Evolutionary conservation across 2,113 vertebrate species (phyloP).

Genomic region (Bettongia penicillata): DNA sequence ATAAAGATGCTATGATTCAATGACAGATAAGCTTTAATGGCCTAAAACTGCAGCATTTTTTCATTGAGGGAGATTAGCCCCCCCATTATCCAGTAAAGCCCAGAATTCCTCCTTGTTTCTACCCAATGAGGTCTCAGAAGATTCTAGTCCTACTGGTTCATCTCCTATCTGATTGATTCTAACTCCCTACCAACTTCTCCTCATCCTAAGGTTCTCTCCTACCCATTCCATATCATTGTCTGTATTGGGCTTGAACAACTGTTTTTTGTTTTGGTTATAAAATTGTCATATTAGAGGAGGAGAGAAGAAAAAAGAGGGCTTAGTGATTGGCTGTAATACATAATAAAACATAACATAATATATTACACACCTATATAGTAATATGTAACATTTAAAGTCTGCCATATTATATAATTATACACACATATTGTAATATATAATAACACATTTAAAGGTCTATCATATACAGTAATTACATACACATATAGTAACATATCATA

Average conservation of each 20-base stretch:
- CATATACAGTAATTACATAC: too few species aligned
- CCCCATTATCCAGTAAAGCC: background rate
- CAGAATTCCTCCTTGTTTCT: background rate
- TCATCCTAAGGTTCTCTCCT: background rate
- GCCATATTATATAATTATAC: too few species aligned
- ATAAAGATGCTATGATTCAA: too few species aligned
- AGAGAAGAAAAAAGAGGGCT: background rate
- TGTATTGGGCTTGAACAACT: background rate
- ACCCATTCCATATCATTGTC: background rate
- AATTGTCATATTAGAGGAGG: background rate
- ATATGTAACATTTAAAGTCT: too few species aligned
- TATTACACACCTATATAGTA: too few species aligned
- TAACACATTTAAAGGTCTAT: too few species aligned
- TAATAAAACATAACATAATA: too few species aligned
- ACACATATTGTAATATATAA: too few species aligned
- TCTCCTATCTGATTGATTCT: background rate
- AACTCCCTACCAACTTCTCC: background rate
- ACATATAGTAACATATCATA: too few species aligned
- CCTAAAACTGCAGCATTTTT: background rate
- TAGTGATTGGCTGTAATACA: background rate
- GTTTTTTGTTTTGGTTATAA: background rate
- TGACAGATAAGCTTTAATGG: background rate
- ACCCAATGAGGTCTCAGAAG: background rate
- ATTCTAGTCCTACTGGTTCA: background rate
- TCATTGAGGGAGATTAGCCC: background rate